Base-by-base conservation (phyloP, 2,888 invertebrate species). In the Brenthis ino region DNA sequence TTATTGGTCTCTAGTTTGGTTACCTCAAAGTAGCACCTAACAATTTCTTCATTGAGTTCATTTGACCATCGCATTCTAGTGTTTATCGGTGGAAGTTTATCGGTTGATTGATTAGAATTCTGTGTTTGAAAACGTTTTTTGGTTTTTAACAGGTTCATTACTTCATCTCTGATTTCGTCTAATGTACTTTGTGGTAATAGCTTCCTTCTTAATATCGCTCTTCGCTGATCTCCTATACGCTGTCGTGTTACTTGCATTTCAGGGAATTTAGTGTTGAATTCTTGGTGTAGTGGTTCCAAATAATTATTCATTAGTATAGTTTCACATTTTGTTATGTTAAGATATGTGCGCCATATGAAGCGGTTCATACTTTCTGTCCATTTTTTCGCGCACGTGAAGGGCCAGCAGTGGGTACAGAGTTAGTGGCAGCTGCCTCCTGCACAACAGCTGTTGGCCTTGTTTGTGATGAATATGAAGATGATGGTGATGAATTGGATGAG, bases 151-250 rank as follows among this genome's bases (percentile, higher is more conserved):
- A 16, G 16, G 16, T 16, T 16, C 16, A 16, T 16, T 16, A 16
- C 16, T 16, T 16, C 16, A 16, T 16, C 16, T 16, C 16, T 16
- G 16, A 16, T 0, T 16, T 16, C 16, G 16, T 16, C 16, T 16
- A 16, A 16, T 16, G 16, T 16, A 0, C 0, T 16, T 16, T 16
- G 16, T 16, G 16, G 16, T 16, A 16, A 16, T 16, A 16, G 16
- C 0, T 71, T 70, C 20, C 69, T 76, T 14, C 64, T 65, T 16
- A 72, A 14, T 53, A 75, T 75, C 33, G 72, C 72, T 54, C 75
- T 64, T 47, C 71, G 69, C 67, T 76, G 74, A 48, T 74, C 74
- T 14, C 74, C 70, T 55, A 75, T n/a, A 28, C 75, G 64, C 63
- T 77, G 75, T 57, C 71, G 67, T 1, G 69, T 69, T 4, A 72